Base-by-base conservation (phyloP, 2,797 vertebrate genomes). In the Helicolenus hilgendorfi region DNA sequence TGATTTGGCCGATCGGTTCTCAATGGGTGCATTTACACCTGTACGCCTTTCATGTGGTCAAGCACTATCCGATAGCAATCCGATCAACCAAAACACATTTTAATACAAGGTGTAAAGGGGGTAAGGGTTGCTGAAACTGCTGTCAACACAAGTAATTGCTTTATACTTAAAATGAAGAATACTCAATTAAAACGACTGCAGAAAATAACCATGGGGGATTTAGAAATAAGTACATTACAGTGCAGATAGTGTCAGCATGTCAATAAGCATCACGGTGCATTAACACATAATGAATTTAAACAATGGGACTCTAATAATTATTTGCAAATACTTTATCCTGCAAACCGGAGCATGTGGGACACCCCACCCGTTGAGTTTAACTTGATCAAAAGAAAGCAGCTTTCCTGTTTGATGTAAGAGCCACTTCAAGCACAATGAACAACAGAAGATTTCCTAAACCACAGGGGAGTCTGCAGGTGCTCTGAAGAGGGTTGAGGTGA, bases 391-490 rank as follows among this genome's bases (percentile, higher is more conserved):
- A 69, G 72, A 77, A 79, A 79, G 69, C 10, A 0, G 36, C 67
- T 72, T 71, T 71, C 18, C 4, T 56, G 80, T 82, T 67, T 89
- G 89, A 86, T 90, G 3, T 15, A 72, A 60, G 72, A 88, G 78
- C 31, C 59, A 69, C 89, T 83, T 88, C 78, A 87, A 73, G 67
- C 69, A 36, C 64, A 62, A 8, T 49, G 79, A 84, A 84, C 83
- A 92, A 35, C 83, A 45, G 58, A 79, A 64, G 67, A 72, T 79
- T 85, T 83, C 9, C 53, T 1, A 15, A 87, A 59, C 82, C 85
- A 65, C 89, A 29, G 78, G 94, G 82, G 92, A 88, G 74, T 49
- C 38, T 89, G 86, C 92, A 91, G 88, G 84, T 78, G 73, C 81
- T 88, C 79, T 83, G 79, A 89, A 31, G 81, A 82, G 77, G 77